phyloP scores from a whole-genome alignment of 1,140 invertebrate genomes.

The Drosophila grimshawi region DNA sequence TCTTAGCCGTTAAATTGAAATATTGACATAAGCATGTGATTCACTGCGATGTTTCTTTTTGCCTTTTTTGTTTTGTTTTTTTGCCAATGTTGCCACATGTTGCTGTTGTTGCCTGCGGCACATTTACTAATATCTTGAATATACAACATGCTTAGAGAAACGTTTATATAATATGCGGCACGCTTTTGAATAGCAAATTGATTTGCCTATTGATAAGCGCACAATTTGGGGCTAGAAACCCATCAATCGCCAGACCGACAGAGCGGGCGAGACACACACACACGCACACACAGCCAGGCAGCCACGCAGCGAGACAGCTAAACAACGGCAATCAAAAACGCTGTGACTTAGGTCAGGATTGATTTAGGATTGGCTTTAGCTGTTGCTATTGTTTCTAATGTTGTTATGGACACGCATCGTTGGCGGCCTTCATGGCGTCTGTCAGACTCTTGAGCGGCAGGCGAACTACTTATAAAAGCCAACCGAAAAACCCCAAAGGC shows the following conservation, averaged over 20 bases:
- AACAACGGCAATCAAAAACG: conserved; percentile 43
- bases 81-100: conserved; percentile 23
- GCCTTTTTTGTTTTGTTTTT: neutral
- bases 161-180: conserved; percentile 58
- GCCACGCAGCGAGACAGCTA: conserved; percentile 23
- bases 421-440: conserved; percentile 51
- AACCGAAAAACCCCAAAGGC: neutral
- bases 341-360: conserved; percentile 76
- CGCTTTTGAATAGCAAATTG: conserved; percentile 69
- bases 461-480: neutral
- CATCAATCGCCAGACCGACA: conserved; percentile 56
- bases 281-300: neutral
- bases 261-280: neutral
- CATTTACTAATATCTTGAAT: conserved; percentile 69
- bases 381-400: conserved; percentile 8
- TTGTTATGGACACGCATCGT: conserved; percentile 22
- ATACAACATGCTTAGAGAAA: conserved; percentile 44
- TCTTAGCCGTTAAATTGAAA: conserved; percentile 77
- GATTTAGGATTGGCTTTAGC: conserved; percentile 31
- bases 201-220: conserved; percentile 75
- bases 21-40: conserved; percentile 72
- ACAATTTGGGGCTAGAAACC: conserved; percentile 67
- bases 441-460: conserved; percentile 37
- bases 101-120: conserved; percentile 38
- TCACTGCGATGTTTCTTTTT: conserved; percentile 38